A percentile compares a stretch with the other conserved stretches of the same genome.
These are phyloP conservation scores for Alcedo quadribrachys DNA, from an alignment of 2,797 vertebrate genomes.

Conservation along the genomic window DNA sequence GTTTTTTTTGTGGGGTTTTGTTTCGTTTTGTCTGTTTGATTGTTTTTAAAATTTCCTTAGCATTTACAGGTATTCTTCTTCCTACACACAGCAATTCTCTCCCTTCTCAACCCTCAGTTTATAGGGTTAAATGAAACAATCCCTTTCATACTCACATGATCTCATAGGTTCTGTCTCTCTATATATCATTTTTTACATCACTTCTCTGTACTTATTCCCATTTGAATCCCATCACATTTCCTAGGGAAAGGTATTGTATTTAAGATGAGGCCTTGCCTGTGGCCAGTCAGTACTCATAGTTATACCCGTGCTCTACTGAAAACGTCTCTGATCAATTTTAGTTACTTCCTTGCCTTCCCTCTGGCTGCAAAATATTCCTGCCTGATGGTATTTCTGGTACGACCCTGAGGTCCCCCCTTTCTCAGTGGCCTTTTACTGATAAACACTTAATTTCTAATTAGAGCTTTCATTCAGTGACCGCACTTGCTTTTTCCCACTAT, in stretches of 20 bases:
- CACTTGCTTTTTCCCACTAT: not conserved
- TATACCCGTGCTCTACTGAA: not conserved
- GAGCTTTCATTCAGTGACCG: not conserved
- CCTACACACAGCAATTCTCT: not conserved
- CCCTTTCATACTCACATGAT: not conserved
- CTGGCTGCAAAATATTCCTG: not conserved
- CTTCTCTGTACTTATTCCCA: not conserved
- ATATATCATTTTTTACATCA: not conserved
- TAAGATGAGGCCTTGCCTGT: not conserved
- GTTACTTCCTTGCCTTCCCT: not conserved
- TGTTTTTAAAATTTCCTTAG: not conserved
- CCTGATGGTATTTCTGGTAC: not conserved
- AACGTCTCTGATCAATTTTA: not conserved
- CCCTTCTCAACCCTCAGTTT: not conserved
- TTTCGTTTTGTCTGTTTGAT: not conserved
- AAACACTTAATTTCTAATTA: not conserved
- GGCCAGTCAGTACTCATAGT: not conserved
- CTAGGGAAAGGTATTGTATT: not conserved
- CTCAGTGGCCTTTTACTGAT: not conserved
- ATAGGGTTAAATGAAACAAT: not conserved
- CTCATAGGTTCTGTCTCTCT: not conserved
- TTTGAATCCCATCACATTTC: not conserved
- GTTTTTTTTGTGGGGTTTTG: too few species aligned
- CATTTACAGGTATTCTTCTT: not conserved
- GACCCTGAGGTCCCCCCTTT: not conserved